Conservation (phyloP, 2,113 vertebrate species). For the Tapirus terrestris region DNA sequence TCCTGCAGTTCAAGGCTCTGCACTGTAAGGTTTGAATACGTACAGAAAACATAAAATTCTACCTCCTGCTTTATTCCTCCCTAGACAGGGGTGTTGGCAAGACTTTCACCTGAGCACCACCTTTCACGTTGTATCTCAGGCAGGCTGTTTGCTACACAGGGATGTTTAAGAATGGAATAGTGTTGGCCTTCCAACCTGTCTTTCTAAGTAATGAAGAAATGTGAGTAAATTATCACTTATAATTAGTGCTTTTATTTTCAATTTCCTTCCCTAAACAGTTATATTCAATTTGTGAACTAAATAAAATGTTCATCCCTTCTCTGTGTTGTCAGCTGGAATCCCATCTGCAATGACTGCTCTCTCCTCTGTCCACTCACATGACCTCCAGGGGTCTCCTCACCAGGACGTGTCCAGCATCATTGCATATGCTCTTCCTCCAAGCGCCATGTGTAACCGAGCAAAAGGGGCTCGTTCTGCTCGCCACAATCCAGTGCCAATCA, state of each 20-base stretch:
- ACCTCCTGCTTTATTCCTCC: not conserved
- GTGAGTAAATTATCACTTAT: not conserved
- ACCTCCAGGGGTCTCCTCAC: not conserved
- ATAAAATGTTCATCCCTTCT: not conserved
- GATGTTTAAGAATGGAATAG: not conserved
- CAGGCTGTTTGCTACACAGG: not conserved
- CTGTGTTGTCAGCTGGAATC: not conserved
- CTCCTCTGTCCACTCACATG: too few relatives aligned
- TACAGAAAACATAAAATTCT: not conserved
- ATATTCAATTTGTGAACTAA: not conserved
- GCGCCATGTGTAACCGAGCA: not conserved
- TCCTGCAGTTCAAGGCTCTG: not conserved
- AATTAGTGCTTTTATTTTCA: not conserved
- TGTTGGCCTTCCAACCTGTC: not conserved
- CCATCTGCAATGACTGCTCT: rapidly evolving
- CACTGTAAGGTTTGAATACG: rapidly evolving
- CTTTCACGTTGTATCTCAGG: not conserved
- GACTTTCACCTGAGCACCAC: not conserved
- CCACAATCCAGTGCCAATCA: too few relatives aligned
- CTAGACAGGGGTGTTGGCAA: not conserved
- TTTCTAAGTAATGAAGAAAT: not conserved
- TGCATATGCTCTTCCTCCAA: not conserved
- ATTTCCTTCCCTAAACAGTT: not conserved
- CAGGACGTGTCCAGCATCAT: not conserved
- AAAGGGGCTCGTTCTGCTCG: too few relatives aligned